Conservation (phyloP, 1,140 invertebrate species). For the Drosophila ficusphila region DNA sequence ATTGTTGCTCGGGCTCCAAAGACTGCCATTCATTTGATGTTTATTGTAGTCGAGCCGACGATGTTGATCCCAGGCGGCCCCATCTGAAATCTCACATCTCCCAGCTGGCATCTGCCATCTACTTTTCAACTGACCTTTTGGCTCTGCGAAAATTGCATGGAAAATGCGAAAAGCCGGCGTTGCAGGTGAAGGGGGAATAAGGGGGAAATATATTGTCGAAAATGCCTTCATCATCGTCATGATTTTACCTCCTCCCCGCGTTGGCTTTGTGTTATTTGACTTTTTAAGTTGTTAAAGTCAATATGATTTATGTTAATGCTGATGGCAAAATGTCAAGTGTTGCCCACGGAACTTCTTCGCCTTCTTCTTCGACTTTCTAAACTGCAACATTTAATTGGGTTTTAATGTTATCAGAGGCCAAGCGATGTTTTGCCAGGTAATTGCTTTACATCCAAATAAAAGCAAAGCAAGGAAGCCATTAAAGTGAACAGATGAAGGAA, state of each 20-base stretch:
- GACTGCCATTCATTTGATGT: slow-evolving; percentile 54
- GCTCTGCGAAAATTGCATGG: slow-evolving; percentile 65
- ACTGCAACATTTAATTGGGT: slow-evolving; percentile 26
- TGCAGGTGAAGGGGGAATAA: background rate
- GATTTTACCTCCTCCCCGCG: slow-evolving; percentile 12
- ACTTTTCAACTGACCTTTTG: slow-evolving; percentile 57
- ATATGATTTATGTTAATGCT: slow-evolving; percentile 79
- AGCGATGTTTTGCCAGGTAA: background rate
- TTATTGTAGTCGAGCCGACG: slow-evolving; percentile 55
- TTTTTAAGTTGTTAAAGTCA: slow-evolving; percentile 64
- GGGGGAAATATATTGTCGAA: slow-evolving; percentile 17
- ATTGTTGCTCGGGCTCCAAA: slow-evolving; percentile 23
- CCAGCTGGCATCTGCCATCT: slow-evolving; percentile 39
- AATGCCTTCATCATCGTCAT: slow-evolving; percentile 65
- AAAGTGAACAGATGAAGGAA: slow-evolving; percentile 10
- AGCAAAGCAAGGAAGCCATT: slow-evolving; percentile 1
- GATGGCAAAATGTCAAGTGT: slow-evolving; percentile 76
- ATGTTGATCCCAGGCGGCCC: slow-evolving; percentile 38
- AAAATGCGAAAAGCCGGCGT: slow-evolving; percentile 47
- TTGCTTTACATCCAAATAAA: background rate
- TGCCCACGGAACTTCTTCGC: slow-evolving; percentile 45
- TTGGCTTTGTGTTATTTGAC: slow-evolving; percentile 47
- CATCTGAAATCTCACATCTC: slow-evolving; percentile 30
- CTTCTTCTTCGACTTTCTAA: slow-evolving; percentile 33
- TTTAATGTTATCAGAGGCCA: slow-evolving; percentile 30